Evolutionary conservation across 2,888 invertebrate species (phyloP).

Genomic region (Lasioglossum marginatum): DNA sequence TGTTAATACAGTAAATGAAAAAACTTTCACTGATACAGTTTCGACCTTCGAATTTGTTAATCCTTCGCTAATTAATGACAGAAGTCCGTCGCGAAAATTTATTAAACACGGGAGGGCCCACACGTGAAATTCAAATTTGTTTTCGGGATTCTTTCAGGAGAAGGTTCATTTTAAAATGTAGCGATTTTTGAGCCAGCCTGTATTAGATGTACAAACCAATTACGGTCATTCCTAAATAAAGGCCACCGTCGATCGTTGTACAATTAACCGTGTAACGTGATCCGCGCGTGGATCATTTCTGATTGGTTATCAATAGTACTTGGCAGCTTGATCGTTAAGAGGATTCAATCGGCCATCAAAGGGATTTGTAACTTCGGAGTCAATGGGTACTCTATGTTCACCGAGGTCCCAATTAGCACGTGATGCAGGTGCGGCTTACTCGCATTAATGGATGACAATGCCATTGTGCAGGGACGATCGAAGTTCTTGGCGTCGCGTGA

Average conservation of each 20-base stretch:
- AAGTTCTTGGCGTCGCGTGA: not conserved
- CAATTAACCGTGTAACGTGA: conserved; percentile 22
- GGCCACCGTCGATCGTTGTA: conserved; percentile 7
- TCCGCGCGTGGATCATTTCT: conserved; percentile 13
- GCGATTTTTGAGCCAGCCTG: too few relatives aligned
- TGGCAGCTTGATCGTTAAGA: conserved; percentile 45
- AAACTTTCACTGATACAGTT: too few relatives aligned
- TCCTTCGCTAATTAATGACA: too few relatives aligned
- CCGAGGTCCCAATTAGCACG: conserved; percentile 31
- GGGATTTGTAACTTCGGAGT: conserved; percentile 52
- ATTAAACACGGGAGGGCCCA: too few relatives aligned
- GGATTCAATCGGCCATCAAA: conserved; percentile 51
- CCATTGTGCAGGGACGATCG: not conserved
- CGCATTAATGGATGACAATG: conserved; percentile 35
- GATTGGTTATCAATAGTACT: conserved; percentile 44
- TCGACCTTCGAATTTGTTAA: too few relatives aligned
- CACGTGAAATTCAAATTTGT: too few relatives aligned
- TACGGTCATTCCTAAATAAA: too few relatives aligned
- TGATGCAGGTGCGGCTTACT: conserved; percentile 18
- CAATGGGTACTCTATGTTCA: conserved; percentile 18
- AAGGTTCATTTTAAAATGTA: too few relatives aligned
- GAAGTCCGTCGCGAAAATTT: too few relatives aligned
- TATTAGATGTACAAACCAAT: too few relatives aligned
- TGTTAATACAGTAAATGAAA: too few relatives aligned
- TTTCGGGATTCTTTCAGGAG: too few relatives aligned